These are phyloP conservation scores for Calcarius ornatus DNA, from an alignment of 2,113 vertebrate genomes.

Conservation along the genomic window DNA sequence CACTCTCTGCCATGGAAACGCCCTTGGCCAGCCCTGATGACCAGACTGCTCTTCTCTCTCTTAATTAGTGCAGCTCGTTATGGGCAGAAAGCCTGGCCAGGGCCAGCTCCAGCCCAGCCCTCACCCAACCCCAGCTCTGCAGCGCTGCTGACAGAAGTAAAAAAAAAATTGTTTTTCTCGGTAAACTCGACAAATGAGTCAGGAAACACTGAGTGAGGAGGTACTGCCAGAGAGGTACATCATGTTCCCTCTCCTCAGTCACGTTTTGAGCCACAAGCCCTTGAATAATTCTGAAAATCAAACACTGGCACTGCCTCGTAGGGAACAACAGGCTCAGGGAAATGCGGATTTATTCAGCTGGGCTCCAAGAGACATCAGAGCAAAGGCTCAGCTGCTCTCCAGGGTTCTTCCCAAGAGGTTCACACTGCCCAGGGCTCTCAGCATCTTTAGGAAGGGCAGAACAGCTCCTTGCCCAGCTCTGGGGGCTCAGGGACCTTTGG, in stretches of 20 bases:
- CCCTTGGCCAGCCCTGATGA: not conserved
- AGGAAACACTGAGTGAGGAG: conserved; percentile 46
- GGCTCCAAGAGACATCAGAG: not conserved
- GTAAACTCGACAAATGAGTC: conserved; percentile 68
- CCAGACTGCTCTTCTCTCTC: not conserved
- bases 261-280: conserved; percentile 71
- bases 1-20: rapidly evolving
- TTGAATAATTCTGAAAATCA: conserved; percentile 61
- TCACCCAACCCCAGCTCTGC: not conserved
- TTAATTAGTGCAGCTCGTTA: not conserved
- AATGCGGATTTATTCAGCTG: rapidly evolving
- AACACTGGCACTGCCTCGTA: not conserved
- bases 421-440: rapidly evolving
- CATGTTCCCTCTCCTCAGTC: conserved; percentile 46
- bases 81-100: not conserved
- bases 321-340: not conserved
- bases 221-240: not conserved
- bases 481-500: not conserved
- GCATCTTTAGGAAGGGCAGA: not conserved
- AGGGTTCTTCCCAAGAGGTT: rapidly evolving
- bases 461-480: not conserved
- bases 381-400: not conserved
- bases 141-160: conserved; percentile 58
- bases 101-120: not conserved
- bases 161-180: conserved; percentile 67